Percentiles rank a stretch among this genome's conserved stretches.
Conservation (phyloP, 1,140 invertebrate genomes). For the Triops cancriformis region DNA sequence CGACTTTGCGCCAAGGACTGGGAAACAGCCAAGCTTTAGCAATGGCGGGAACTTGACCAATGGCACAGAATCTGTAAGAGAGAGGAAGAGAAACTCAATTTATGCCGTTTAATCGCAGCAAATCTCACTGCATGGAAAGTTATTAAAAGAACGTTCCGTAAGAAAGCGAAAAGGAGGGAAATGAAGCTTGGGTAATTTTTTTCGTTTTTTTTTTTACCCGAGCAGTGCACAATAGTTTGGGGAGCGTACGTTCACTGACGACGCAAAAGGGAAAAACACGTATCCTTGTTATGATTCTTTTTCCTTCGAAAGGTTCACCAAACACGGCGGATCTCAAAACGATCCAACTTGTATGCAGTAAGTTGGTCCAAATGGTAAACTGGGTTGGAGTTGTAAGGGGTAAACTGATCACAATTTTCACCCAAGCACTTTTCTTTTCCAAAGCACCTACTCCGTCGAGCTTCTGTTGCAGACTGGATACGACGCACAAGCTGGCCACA, state of each 20-base stretch:
- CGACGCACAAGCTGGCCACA: neutral
- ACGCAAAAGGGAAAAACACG: neutral
- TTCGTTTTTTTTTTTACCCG: neutral
- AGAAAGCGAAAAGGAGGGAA: neutral
- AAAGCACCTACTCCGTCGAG: neutral
- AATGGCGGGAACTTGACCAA: slow-evolving; percentile 12
- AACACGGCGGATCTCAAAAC: too few relatives aligned
- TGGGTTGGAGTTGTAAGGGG: too few relatives aligned
- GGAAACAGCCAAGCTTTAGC: neutral
- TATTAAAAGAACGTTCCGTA: neutral
- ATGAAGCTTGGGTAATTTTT: neutral
- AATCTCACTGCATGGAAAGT: neutral
- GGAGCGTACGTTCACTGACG: neutral
- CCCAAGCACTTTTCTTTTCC: neutral
- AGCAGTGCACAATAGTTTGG: neutral
- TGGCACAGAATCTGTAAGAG: neutral
- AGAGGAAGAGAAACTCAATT: neutral
- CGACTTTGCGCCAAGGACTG: neutral
- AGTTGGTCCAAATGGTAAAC: too few relatives aligned
- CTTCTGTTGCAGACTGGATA: neutral
- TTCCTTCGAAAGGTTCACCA: too few relatives aligned
- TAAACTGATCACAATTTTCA: too few relatives aligned
- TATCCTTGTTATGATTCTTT: neutral
- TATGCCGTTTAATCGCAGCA: neutral
- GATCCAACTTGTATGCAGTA: too few relatives aligned